These are phyloP conservation scores for Arothron firmamentum DNA, from an alignment of 2,113 vertebrate species.

Conservation along the genomic window DNA sequence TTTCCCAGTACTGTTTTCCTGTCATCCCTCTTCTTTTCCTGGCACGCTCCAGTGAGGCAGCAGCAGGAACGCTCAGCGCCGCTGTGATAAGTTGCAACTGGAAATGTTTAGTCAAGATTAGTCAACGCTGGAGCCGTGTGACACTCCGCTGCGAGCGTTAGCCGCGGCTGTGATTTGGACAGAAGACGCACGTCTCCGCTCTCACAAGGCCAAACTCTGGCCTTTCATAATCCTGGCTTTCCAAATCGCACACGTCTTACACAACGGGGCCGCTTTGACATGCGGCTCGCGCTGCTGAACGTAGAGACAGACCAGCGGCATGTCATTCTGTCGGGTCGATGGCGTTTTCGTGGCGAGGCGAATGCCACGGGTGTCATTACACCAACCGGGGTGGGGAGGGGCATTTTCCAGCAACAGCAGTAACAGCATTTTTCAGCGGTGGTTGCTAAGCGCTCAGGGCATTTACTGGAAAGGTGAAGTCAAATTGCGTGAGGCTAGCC, in stretches of 20 bases:
- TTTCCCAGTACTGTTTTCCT: neutral
- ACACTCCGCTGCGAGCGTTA: constrained; percentile 4
- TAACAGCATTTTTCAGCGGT: constrained; percentile 19
- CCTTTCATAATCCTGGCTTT: constrained; percentile 28
- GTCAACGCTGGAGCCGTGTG: constrained; percentile 29
- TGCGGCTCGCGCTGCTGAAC: neutral
- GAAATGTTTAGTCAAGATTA: constrained; percentile 5
- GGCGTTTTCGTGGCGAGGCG: constrained; percentile 6
- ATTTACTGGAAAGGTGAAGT: constrained; percentile 35
- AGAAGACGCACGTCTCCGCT: no score
- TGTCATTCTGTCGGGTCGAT: neutral
- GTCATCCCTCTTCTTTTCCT: constrained; percentile 3
- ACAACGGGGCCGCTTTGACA: constrained; percentile 22
- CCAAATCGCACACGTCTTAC: constrained; percentile 28
- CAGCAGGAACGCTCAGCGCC: neutral
- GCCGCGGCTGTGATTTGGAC: constrained; percentile 2
- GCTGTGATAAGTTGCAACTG: constrained; percentile 7
- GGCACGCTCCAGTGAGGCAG: neutral
- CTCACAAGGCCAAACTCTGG: neutral
- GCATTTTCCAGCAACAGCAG: constrained; percentile 20
- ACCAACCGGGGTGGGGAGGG: neutral
- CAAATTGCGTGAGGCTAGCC: constrained; percentile 18
- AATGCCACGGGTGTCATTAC: constrained; percentile 28
- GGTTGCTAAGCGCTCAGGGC: constrained; percentile 23
- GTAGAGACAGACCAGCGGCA: constrained; percentile 4